Evolutionary conservation across 2,797 vertebrate species (phyloP).

Genomic region (Diplodus puntazzo): DNA sequence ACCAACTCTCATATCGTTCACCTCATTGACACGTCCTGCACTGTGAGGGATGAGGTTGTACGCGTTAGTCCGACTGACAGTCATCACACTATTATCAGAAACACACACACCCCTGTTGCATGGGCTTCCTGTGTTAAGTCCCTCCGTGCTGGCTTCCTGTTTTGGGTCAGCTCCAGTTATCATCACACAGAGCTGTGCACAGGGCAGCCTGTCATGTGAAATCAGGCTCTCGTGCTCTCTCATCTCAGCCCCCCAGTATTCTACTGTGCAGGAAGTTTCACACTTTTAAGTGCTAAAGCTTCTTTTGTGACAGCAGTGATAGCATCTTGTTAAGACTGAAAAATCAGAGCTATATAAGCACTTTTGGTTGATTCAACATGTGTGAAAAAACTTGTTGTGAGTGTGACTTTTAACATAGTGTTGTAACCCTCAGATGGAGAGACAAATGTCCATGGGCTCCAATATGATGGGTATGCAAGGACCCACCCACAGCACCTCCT

Average conservation of each 20-base stretch:
- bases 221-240: constrained; percentile 70
- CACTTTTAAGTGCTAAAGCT: constrained; percentile 8
- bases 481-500: constrained; percentile 93
- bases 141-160: constrained; percentile 81
- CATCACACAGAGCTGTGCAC: constrained; percentile 76
- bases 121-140: constrained; percentile 84
- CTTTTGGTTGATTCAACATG: background rate
- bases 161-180: constrained; percentile 83
- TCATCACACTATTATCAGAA: constrained; percentile 59
- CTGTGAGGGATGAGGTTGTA: constrained; percentile 22
- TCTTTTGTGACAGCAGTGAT: constrained; percentile 26
- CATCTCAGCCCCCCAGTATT: constrained; percentile 50
- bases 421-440: constrained; percentile 92
- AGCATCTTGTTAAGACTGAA: constrained; percentile 1
- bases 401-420: constrained; percentile 43
- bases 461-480: constrained; percentile 99
- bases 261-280: constrained; percentile 20
- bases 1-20: background rate
- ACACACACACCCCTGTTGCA: constrained; percentile 68
- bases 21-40: constrained; percentile 34
- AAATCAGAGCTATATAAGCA: background rate
- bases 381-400: background rate
- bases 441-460: constrained; percentile 98
- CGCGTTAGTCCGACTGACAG: constrained; percentile 47
- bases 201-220: constrained; percentile 75